These are phyloP conservation scores for Triplophysa bombifrons DNA, from an alignment of 2,797 vertebrate genomes.

Conservation along the genomic window DNA sequence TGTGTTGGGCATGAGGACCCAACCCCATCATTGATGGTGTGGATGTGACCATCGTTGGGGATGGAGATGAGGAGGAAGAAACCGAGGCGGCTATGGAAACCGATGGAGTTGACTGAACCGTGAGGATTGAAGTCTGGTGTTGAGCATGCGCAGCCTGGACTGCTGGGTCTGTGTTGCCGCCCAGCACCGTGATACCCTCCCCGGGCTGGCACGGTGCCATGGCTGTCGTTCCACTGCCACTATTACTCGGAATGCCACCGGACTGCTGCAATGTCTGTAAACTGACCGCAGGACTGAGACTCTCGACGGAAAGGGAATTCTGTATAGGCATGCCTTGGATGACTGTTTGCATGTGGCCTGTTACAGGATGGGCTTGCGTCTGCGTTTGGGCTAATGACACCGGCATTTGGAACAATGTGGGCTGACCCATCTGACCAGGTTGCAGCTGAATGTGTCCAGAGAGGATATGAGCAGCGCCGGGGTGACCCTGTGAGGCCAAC, in stretches of 20 bases:
- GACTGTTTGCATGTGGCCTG: slow-evolving; percentile 81
- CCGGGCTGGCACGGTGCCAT: slow-evolving; percentile 71
- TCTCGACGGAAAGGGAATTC: slow-evolving; percentile 83
- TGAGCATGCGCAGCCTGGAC: slow-evolving; percentile 72
- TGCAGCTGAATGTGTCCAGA: slow-evolving; percentile 89
- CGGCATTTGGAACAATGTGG: slow-evolving; percentile 93
- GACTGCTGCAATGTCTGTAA: slow-evolving; percentile 79
- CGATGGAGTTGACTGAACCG: slow-evolving; percentile 77
- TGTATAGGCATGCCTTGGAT: slow-evolving; percentile 90
- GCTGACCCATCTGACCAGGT: slow-evolving; percentile 87
- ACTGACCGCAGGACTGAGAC: slow-evolving; percentile 82
- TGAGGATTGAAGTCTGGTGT: slow-evolving; percentile 77
- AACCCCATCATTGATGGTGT: slow-evolving; percentile 76
- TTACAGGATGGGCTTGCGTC: slow-evolving; percentile 82
- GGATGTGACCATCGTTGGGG: slow-evolving; percentile 71
- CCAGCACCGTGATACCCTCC: slow-evolving; percentile 75
- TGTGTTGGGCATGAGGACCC: slow-evolving; percentile 78
- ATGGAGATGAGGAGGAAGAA: slow-evolving; percentile 73
- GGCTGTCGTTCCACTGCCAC: slow-evolving; percentile 65
- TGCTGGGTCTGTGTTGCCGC: slow-evolving; percentile 77
- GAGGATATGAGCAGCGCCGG: slow-evolving; percentile 89
- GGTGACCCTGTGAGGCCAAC: slow-evolving; percentile 85
- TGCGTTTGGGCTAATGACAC: slow-evolving; percentile 83
- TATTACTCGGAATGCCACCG: slow-evolving; percentile 69
- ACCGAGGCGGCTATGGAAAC: slow-evolving; percentile 73